Evolutionary conservation across 2,888 invertebrate genomes (phyloP), one percentile per base, ranked within the genome.

Genomic region (Pharmacophagus antenor): DNA sequence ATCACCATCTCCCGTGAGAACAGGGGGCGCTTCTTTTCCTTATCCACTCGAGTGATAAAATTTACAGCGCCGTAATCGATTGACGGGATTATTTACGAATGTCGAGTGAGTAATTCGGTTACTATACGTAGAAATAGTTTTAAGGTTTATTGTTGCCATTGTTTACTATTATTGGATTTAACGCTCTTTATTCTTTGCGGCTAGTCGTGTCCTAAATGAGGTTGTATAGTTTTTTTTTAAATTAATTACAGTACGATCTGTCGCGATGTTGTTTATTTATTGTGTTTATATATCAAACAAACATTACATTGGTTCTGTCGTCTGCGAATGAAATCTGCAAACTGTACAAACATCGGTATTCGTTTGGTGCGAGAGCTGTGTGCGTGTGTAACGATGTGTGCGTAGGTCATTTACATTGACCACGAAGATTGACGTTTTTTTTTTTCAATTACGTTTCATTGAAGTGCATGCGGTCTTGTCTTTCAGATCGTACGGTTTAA

Each of bases 51-150:
- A 27, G 21, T 49, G 61, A 61, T 61, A 61, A 61, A 47, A 47
- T 56, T 61, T 52, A 56, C 48, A 56, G 52, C 52, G 41, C 25
- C 20, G 27, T 61, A 56, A 56, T 61, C 61, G 56, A 61, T 61
- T 12, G 41, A 10, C 52, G 25, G 56, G 56, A 61, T 61, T 56
- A 61, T 52, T 52, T 53, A 56, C 56, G 48, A 52, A 27, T 12
- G 47, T 41, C 25, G 25, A 8, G 42, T 27, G 21, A 27, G 48
- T 59, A 49, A 31, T n/a, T 50, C 7, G 15, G 15, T 23, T 44
- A 21, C 27, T 49, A 54, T 54, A 54, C 21, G 31, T 54, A 44
- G 49, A n/a, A n/a, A n/a, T n/a, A n/a, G n/a, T n/a, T n/a, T 31
- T 31, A 31, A 31, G 10, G 31, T 3, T 12, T 15, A 15, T 31